Percentiles rank a stretch among this genome's conserved stretches.
Evolutionary conservation across 1,140 invertebrate species (phyloP).

Genomic region (Drosophila persimilis): DNA sequence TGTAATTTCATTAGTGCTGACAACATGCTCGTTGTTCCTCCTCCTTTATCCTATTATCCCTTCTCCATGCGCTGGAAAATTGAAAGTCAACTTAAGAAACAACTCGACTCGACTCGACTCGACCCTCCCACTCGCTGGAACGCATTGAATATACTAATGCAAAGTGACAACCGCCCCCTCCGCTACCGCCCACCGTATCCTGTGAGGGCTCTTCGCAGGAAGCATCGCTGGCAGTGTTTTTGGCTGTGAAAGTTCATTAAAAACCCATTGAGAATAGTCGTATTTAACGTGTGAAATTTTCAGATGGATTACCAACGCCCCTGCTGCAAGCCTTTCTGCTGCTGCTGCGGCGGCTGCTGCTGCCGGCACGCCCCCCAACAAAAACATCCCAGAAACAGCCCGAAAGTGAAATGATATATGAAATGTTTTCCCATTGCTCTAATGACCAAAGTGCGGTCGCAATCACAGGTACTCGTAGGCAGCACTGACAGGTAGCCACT

Average conservation of each 20-base stretch:
- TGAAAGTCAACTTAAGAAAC: slow-evolving; percentile 40
- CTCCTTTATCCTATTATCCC: slow-evolving; percentile 33
- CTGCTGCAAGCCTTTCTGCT: neutral
- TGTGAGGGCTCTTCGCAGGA: neutral
- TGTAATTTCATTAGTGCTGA: slow-evolving; percentile 75
- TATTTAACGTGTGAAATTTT: slow-evolving; percentile 27
- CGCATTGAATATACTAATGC: slow-evolving; percentile 45
- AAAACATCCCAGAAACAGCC: slow-evolving; percentile 18
- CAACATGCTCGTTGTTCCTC: slow-evolving; percentile 25
- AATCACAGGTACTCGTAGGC: slow-evolving; percentile 7
- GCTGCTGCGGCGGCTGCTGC: no score
- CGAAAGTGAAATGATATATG: slow-evolving; percentile 4
- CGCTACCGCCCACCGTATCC: neutral
- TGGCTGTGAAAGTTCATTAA: slow-evolving; percentile 59
- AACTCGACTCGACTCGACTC: neutral
- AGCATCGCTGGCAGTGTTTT: slow-evolving; percentile 17
- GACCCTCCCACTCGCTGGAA: slow-evolving; percentile 16
- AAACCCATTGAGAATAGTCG: slow-evolving; percentile 39
- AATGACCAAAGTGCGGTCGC: slow-evolving; percentile 46
- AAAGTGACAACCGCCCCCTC: slow-evolving; percentile 40
- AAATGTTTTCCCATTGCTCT: slow-evolving; percentile 21
- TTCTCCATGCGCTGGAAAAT: slow-evolving; percentile 39
- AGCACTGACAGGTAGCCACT: slow-evolving; percentile 7
- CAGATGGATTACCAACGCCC: slow-evolving; percentile 35
- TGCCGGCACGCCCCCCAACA: slow-evolving; percentile 6